These are phyloP conservation scores for Andrena camellia DNA, from an alignment of 2,888 invertebrate genomes.

Conservation along the genomic window DNA sequence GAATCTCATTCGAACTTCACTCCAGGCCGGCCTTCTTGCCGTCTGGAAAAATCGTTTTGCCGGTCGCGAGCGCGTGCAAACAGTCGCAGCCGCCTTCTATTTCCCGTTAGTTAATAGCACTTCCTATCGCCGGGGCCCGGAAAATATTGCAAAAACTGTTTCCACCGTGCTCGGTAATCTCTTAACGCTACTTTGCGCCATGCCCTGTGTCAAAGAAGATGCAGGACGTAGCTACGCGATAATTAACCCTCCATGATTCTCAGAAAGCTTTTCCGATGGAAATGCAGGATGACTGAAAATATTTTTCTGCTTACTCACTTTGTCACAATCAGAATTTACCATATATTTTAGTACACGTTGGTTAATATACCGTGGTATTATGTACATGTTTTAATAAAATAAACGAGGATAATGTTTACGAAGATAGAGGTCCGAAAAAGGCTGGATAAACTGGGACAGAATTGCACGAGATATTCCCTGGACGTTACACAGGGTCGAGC, in stretches of 20 bases:
- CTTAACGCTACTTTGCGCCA: slow-evolving; percentile 8
- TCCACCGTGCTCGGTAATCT: slow-evolving; percentile 1
- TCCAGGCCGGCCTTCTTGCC: not conserved
- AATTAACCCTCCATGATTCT: not conserved
- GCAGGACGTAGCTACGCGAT: not conserved
- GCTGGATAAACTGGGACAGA: not conserved
- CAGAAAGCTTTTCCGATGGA: too few relatives aligned
- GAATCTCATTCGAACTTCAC: slow-evolving; percentile 54
- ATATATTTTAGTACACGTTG: too few relatives aligned
- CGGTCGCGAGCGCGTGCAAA: not conserved
- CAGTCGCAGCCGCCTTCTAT: not conserved
- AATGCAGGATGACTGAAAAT: too few relatives aligned
- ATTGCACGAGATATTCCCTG: slow-evolving; percentile 8
- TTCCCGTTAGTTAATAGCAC: not conserved
- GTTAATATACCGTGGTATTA: too few relatives aligned
- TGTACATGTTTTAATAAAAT: not conserved
- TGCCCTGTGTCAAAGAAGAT: not conserved
- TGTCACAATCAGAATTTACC: too few relatives aligned
- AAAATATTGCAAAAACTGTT: slow-evolving; percentile 30
- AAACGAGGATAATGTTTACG: not conserved
- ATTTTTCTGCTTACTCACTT: too few relatives aligned
- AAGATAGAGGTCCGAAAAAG: not conserved
- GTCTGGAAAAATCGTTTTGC: slow-evolving; percentile 21
- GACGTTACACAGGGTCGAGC: not conserved
- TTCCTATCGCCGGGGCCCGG: not conserved